A percentile compares a stretch with the other conserved stretches of the same genome.
Evolutionary conservation across 2,113 vertebrate species (phyloP).

Genomic region (Protomyctophum bolini): DNA sequence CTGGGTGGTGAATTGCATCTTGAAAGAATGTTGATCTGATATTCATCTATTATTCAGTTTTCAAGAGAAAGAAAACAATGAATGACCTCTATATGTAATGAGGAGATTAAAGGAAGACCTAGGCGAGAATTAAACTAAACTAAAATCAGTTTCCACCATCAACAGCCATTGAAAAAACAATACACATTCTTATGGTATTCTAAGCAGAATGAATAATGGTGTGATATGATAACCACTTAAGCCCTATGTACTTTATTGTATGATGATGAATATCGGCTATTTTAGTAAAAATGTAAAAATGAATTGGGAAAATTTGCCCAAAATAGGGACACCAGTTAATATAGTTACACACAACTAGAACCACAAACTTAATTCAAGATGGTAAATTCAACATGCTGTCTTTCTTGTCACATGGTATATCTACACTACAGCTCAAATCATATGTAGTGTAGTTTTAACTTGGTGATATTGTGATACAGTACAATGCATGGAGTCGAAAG

Average conservation of each 20-base stretch:
- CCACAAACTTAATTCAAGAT: too few relatives aligned
- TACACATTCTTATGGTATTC: slow-evolving; percentile 2
- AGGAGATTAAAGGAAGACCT: slow-evolving; percentile 51
- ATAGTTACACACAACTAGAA: too few relatives aligned
- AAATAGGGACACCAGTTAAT: background rate
- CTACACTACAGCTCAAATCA: too few relatives aligned
- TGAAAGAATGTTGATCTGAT: slow-evolving; percentile 46
- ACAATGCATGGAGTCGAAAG: slow-evolving; percentile 13
- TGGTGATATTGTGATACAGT: too few relatives aligned
- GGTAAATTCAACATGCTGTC: too few relatives aligned
- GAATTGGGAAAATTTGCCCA: background rate
- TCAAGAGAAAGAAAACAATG: slow-evolving; percentile 57
- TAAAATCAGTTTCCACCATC: slow-evolving; percentile 7
- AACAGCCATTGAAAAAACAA: background rate
- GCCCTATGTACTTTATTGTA: too few relatives aligned
- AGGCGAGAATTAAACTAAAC: slow-evolving; percentile 36
- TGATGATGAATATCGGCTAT: background rate
- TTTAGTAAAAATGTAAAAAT: background rate
- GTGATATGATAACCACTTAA: too few relatives aligned
- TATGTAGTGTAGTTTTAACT: too few relatives aligned
- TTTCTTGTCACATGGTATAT: too few relatives aligned
- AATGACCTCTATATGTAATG: slow-evolving; percentile 54
- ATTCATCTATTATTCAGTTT: slow-evolving; percentile 64
- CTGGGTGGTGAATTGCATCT: slow-evolving; percentile 39
- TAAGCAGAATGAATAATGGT: background rate